Percentiles rank a stretch among this genome's conserved stretches.
Conservation (phyloP, 2,888 invertebrate species). For the Trisateles emortualis region DNA sequence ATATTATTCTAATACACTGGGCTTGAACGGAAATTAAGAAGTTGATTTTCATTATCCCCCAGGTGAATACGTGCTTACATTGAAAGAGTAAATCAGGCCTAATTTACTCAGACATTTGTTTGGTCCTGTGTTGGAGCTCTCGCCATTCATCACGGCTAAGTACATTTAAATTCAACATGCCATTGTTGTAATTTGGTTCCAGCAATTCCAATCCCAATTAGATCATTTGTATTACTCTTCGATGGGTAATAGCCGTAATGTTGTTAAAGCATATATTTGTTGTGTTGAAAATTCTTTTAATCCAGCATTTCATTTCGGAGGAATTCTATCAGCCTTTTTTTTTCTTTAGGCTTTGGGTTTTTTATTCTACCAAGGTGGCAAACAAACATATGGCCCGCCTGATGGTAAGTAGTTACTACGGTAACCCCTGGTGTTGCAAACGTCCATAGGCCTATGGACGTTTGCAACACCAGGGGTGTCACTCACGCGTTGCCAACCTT, state of each 20-base stretch:
- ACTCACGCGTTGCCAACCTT: no score
- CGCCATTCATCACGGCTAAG: constrained; percentile 29
- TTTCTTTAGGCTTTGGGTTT: no score
- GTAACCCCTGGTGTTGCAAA: no score
- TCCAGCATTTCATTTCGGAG: no score
- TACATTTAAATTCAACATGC: constrained; percentile 32
- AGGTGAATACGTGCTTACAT: constrained; percentile 24
- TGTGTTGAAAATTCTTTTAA: not conserved
- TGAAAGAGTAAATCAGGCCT: constrained; percentile 11
- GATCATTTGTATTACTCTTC: constrained; percentile 10
- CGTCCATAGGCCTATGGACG: no score
- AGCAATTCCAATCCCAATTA: constrained; percentile 21
- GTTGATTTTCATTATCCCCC: constrained; percentile 7
- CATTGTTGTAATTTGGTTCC: constrained; percentile 23
- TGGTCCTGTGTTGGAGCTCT: constrained; percentile 4
- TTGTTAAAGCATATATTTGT: not conserved
- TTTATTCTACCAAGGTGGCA: no score
- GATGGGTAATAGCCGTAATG: constrained; percentile 2
- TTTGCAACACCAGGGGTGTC: no score
- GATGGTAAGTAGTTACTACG: no score
- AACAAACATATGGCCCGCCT: no score
- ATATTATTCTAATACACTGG: no score
- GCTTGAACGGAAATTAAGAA: constrained; percentile 4
- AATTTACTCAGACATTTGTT: constrained; percentile 15
- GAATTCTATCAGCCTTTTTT: no score